Evolutionary conservation across 2,797 vertebrate genomes (phyloP).

Genomic region (Triplophysa bombifrons): DNA sequence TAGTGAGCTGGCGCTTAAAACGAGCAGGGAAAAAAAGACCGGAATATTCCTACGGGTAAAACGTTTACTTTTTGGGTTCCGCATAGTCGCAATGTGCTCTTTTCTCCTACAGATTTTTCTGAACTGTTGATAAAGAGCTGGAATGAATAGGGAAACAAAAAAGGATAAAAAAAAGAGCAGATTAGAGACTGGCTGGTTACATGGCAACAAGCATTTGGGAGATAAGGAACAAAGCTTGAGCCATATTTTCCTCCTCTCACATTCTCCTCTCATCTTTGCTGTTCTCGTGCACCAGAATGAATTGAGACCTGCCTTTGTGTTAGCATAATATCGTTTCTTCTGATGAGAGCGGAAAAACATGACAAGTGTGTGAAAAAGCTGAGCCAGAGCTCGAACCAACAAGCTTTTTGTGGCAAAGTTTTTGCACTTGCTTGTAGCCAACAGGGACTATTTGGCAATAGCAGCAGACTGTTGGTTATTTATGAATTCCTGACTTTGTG

Average conservation of each 20-base stretch:
- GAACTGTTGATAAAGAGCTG: slow-evolving; percentile 56
- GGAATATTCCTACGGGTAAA: slow-evolving; percentile 46
- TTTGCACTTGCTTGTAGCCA: slow-evolving; percentile 36
- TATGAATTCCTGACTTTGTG: slow-evolving; percentile 60
- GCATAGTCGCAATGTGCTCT: slow-evolving; percentile 39
- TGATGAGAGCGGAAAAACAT: slow-evolving; percentile 37
- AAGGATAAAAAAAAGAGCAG: slow-evolving; percentile 61
- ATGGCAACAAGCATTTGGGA: slow-evolving; percentile 58
- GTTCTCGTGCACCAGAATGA: slow-evolving; percentile 59
- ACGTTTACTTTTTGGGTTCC: slow-evolving; percentile 28
- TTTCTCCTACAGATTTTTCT: slow-evolving; percentile 56
- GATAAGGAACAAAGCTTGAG: slow-evolving; percentile 63
- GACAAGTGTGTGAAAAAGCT: slow-evolving; percentile 54
- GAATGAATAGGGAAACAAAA: slow-evolving; percentile 62
- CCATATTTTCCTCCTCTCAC: slow-evolving; percentile 44
- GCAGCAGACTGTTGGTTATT: slow-evolving; percentile 55
- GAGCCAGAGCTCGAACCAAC: slow-evolving; percentile 42
- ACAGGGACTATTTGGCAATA: slow-evolving; percentile 42
- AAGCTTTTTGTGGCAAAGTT: slow-evolving; percentile 41
- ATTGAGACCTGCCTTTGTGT: slow-evolving; percentile 69
- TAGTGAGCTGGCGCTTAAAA: slow-evolving; percentile 26
- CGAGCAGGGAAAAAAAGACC: slow-evolving; percentile 13
- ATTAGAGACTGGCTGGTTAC: slow-evolving; percentile 66
- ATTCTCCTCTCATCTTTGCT: slow-evolving; percentile 45
- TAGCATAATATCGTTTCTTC: slow-evolving; percentile 27